These are phyloP conservation scores for Darevskia mixta DNA, from an alignment of 2,797 vertebrate genomes.

Conservation along the genomic window DNA sequence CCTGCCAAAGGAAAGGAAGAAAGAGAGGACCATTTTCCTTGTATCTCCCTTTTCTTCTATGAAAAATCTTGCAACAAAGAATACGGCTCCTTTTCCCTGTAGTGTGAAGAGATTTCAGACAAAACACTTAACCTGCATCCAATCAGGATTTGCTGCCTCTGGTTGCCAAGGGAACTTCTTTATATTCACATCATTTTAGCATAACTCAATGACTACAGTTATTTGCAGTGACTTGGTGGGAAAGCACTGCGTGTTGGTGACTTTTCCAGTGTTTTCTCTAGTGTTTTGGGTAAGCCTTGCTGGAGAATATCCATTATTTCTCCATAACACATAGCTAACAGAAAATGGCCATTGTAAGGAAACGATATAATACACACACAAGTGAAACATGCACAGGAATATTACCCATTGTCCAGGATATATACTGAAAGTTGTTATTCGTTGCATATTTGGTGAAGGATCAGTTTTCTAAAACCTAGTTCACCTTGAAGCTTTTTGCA, in stretches of 20 bases:
- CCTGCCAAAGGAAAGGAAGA: neutral
- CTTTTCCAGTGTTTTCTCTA: rapidly evolving
- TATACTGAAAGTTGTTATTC: rapidly evolving
- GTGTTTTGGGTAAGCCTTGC: neutral
- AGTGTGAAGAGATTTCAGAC: neutral
- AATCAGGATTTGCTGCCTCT: neutral
- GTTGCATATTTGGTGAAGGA: neutral
- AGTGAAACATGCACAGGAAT: neutral
- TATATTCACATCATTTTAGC: constrained; percentile 5
- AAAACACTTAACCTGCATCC: neutral
- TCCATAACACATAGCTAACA: neutral
- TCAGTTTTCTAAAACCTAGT: neutral
- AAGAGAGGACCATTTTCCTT: neutral
- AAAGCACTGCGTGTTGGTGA: neutral
- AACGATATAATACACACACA: neutral
- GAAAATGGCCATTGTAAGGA: constrained; percentile 7
- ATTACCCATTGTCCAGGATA: neutral
- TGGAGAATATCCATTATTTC: constrained; percentile 13
- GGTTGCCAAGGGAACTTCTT: constrained; percentile 12
- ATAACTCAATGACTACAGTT: neutral
- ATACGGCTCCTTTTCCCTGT: neutral
- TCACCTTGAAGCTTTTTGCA: neutral
- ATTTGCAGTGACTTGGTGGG: neutral
- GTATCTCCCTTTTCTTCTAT: neutral
- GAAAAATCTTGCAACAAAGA: constrained; percentile 18